Conservation (phyloP, 2,797 vertebrate genomes). For the Catharus ustulatus region DNA sequence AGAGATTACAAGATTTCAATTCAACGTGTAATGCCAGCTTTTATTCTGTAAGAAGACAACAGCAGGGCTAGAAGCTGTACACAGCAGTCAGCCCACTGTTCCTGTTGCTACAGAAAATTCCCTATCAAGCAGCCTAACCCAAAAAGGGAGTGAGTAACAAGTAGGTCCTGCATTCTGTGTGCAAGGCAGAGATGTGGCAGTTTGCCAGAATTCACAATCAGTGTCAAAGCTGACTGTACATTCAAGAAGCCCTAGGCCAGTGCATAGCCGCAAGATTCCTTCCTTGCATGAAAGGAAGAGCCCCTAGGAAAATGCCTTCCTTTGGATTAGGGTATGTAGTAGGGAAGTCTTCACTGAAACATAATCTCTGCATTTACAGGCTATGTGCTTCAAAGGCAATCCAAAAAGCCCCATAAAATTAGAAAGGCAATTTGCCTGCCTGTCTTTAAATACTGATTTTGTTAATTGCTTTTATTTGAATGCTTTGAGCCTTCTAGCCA, state of each 20-base stretch:
- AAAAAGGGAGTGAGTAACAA: neutral
- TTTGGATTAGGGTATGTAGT: neutral
- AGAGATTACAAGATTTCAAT: neutral
- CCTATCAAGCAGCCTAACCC: neutral
- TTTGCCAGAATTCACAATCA: neutral
- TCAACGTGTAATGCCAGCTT: neutral
- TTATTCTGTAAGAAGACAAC: neutral
- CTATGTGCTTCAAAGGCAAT: neutral
- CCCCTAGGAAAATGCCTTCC: neutral
- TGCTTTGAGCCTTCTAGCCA: neutral
- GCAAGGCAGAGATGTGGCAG: neutral
- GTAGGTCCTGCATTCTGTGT: neutral
- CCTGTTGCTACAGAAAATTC: neutral
- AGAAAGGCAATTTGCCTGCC: neutral
- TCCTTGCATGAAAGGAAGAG: neutral
- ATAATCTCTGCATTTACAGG: neutral
- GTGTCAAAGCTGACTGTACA: neutral
- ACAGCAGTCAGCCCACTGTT: neutral
- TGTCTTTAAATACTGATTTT: neutral
- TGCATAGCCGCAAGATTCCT: neutral
- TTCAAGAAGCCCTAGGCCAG: neutral
- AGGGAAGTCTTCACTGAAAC: neutral
- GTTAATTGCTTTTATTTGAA: neutral
- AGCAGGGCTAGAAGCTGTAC: neutral
- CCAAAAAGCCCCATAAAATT: neutral